Evolutionary conservation across 2,888 invertebrate species (phyloP).

Genomic region (Polylopha cassiicola): DNA sequence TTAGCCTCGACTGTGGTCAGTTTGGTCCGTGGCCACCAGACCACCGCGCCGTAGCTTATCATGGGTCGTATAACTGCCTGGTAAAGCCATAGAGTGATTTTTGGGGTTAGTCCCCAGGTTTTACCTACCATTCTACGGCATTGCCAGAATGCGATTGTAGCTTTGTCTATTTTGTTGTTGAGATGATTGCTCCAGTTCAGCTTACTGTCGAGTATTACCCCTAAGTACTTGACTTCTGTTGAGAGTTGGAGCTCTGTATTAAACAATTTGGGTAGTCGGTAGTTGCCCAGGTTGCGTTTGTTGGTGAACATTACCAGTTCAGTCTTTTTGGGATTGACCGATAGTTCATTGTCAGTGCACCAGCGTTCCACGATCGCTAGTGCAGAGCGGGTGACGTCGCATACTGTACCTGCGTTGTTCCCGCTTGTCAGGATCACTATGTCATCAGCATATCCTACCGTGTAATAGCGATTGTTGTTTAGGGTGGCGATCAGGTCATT

Average conservation of each 20-base stretch:
- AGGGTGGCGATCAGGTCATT: background rate
- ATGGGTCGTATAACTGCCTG: too few relatives aligned
- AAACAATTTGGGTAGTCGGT: background rate
- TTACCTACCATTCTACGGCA: too few relatives aligned
- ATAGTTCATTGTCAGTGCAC: background rate
- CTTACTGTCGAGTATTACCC: background rate
- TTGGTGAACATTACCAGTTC: background rate
- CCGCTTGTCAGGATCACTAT: background rate
- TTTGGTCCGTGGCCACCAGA: too few relatives aligned
- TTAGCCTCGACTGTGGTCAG: too few relatives aligned
- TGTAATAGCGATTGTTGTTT: background rate
- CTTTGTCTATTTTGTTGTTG: background rate
- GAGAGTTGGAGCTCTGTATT: background rate
- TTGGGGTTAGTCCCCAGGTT: too few relatives aligned
- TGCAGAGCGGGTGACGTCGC: background rate
- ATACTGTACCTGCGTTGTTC: background rate
- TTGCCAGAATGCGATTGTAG: background rate
- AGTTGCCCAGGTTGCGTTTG: background rate
- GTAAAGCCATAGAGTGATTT: too few relatives aligned
- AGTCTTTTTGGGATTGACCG: constrained; percentile 1
- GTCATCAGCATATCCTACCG: constrained; percentile 1
- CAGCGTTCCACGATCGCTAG: background rate
- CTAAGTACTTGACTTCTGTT: background rate
- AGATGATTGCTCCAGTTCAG: background rate
- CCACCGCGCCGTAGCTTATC: too few relatives aligned